Base-by-base conservation (phyloP, 1,140 invertebrate genomes). In the Druon quercuslanigerum region DNA sequence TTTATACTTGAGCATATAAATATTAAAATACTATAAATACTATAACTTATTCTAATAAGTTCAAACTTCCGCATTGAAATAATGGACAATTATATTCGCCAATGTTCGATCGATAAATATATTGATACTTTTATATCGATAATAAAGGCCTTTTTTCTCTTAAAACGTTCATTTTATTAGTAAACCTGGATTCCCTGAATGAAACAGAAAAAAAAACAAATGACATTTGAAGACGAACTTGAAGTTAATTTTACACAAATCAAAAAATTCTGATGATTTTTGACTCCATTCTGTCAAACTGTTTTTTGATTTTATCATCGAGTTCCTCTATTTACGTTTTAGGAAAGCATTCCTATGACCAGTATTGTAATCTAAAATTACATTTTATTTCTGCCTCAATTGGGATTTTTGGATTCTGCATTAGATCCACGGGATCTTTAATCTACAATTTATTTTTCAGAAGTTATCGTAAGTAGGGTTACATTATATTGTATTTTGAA, bases 261-360 rank as follows among this genome's bases (percentile, higher is more conserved):
- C 19, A 17, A 25, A 60, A 33, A 20, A 40, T 14, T 5, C 60
- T 33, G 51, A 87, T 87, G 87, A 77, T 86, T 51, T 14, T 78
- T 8, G 82, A 84, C 46, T 75, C 84, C 0, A 25, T 84, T n/a
- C 72, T 85, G 20, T 85, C 86, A 0, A 82, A 79, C 56, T 73
- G 78, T 25, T 85, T 81, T 79, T 66, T 88, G 4, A 4, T 84
- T 20, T 50, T 88, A 9, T 82, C 80, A 13, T 85, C 82, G 11
- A 82, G 82, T 20, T 83, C 73, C 4, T 83, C 76, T n/a, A 76
- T 87, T 57, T 81, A 86, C 56, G 52, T 76, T 1, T 72, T 84
- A 46, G 51, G 73, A 9, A 83, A 78, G 60, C 50, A 85, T 72
- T 83, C 80, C 1, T 52, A 76, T 9, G n/a, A 57, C 5, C 71